Base-by-base conservation (phyloP, 2,113 vertebrate genomes). In the Dascyllus trimaculatus region DNA sequence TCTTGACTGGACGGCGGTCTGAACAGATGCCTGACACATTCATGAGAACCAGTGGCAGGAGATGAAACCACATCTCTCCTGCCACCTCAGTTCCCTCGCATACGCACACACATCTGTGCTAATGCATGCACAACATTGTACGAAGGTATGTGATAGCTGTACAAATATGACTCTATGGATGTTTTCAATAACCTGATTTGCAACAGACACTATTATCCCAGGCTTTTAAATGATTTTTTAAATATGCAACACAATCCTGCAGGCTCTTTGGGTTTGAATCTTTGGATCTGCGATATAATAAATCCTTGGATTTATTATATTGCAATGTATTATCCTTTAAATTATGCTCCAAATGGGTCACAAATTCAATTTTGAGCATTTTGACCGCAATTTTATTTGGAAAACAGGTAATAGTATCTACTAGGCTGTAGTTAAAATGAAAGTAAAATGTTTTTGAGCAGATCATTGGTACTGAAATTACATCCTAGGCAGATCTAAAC, bases 11-110 rank as follows among this genome's bases (percentile, higher is more conserved):
- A 80, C 40, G 38, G 68, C 82, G 26, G 65, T 72, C 77, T 85
- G 75, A 86, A 85, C 75, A 85, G 77, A 88, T 81, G 86, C 80
- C 74, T 84, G 84, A 87, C 68, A 76, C 35, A n/a, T 80, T 87
- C 74, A 76, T 71, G 62, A 85, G 66, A 81, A 81, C 32, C 73
- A 29, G 69, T 73, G 74, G 69, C 49, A 60, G 71, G 75, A 78
- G 76, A 74, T 77, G 18, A 83, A 81, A 79, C 74, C 45, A 45
- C 53, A 70, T 71, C 61, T 72, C 43, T 59, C 54, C 43, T 48
- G 45, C 29, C 67, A 79, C 58, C 46, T 56, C 4, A n/a, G 25
- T 56, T 64, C 32, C 66, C 56, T 81, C 38, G 35, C 48, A 69
- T 17, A 24, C 40, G 8, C 32, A 21, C 52, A 73, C 19, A 71